phyloP scores from a whole-genome alignment of 2,888 invertebrate species.

The Ctena decussata region DNA sequence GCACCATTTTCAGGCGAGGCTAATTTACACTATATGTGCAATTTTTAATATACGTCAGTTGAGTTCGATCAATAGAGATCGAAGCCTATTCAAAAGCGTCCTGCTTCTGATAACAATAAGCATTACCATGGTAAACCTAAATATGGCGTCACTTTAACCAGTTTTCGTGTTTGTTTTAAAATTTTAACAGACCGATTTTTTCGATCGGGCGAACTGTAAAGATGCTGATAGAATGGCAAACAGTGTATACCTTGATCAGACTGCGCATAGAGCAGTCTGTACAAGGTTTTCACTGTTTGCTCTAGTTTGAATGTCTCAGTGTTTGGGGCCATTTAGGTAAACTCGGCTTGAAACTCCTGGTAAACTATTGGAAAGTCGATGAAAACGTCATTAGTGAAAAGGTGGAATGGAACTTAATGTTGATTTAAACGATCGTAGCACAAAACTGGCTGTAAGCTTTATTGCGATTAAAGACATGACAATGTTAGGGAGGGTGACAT shows the following conservation, averaged over 20 bases:
- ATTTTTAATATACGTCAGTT: neutral
- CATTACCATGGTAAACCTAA: too few species aligned
- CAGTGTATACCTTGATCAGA: too few species aligned
- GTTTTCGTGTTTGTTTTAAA: too few species aligned
- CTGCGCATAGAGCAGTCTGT: too few species aligned
- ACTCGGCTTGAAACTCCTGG: neutral
- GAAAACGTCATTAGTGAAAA: neutral
- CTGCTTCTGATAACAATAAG: neutral
- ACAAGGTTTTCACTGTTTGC: too few species aligned
- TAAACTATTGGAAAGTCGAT: neutral
- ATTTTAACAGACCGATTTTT: too few species aligned
- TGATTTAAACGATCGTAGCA: conserved; percentile 2
- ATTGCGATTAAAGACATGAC: neutral
- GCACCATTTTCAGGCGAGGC: too few species aligned
- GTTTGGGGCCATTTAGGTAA: neutral
- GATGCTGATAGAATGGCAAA: too few species aligned
- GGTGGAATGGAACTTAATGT: conserved; percentile 9
- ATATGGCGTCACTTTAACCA: too few species aligned
- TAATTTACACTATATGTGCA: neutral
- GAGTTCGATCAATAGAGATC: neutral
- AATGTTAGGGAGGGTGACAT: neutral
- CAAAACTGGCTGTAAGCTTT: neutral
- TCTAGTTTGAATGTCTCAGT: too few species aligned
- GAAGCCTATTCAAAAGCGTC: neutral
- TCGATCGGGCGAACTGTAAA: too few species aligned